These are phyloP conservation scores for Cyprinodon variegatus DNA, from an alignment of 2,113 vertebrate species.

Conservation along the genomic window DNA sequence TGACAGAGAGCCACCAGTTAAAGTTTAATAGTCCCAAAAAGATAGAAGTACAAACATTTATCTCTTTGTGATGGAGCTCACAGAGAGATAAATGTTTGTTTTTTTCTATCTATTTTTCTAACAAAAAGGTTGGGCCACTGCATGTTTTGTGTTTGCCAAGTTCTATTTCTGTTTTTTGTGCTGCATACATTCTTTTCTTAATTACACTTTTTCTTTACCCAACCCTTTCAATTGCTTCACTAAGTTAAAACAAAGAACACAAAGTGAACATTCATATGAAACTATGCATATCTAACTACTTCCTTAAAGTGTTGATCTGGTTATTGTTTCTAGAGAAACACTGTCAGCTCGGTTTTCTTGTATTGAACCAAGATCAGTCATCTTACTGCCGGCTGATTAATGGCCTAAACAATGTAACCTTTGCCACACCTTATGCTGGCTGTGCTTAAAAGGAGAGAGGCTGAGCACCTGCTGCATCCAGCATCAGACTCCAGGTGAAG, in stretches of 20 bases:
- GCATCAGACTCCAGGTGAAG: not conserved
- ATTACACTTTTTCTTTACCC: not conserved
- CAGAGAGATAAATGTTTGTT: not conserved
- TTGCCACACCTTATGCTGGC: slow-evolving; percentile 13
- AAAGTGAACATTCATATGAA: not conserved
- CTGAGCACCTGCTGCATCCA: slow-evolving; percentile 3
- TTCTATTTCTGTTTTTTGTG: not conserved
- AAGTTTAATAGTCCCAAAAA: no score
- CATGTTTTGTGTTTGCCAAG: not conserved
- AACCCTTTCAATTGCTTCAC: not conserved
- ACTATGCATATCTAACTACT: not conserved
- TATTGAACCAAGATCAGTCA: not conserved
- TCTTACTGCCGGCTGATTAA: not conserved
- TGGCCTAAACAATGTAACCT: not conserved
- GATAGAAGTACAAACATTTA: no score
- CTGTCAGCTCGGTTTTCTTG: fast-evolving
- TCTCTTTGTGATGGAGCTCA: no score
- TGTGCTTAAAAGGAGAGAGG: slow-evolving; percentile 20
- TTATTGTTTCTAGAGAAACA: not conserved
- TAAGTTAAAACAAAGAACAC: not conserved
- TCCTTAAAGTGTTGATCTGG: not conserved
- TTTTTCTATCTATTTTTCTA: not conserved
- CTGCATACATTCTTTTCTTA: not conserved
- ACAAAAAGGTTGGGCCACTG: not conserved
- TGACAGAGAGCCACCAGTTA: no score